A percentile compares a stretch with the other conserved stretches of the same genome.
phyloP scores from a whole-genome alignment of 2,797 vertebrate species.

The Avahi laniger region DNA sequence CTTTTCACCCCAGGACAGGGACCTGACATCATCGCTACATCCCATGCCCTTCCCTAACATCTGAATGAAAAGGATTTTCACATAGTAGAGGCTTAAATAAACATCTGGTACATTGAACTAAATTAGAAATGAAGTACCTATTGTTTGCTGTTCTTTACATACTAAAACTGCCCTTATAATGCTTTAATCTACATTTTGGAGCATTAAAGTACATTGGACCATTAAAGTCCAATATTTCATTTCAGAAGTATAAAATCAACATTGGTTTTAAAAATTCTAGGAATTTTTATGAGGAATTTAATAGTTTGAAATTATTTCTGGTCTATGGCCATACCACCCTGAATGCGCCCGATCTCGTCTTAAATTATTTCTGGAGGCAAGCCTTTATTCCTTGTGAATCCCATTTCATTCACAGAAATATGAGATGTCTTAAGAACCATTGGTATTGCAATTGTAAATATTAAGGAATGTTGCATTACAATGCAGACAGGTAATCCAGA shows the following conservation, averaged over 20 bases:
- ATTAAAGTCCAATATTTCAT: conserved; percentile 25
- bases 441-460: conserved; percentile 69
- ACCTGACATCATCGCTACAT: not conserved
- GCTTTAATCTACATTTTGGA: not conserved
- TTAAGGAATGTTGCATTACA: conserved; percentile 72
- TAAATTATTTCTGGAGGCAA: conserved; percentile 41
- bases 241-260: conserved; percentile 34
- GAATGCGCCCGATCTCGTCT: not conserved
- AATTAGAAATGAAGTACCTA: not conserved
- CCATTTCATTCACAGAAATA: conserved; percentile 68
- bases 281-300: conserved; percentile 54
- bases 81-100: not conserved
- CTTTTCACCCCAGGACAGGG: not conserved
- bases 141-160: not conserved
- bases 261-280: not conserved
- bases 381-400: conserved; percentile 43
- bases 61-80: not conserved
- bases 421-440: conserved; percentile 53
- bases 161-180: not conserved
- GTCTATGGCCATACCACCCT: no score
- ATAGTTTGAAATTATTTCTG: conserved; percentile 44
- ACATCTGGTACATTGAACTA: not conserved
- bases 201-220: not conserved
- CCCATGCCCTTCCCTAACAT: rapidly evolving
- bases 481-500: conserved; percentile 77